Evolutionary conservation across 2,888 invertebrate species (phyloP), one percentile per base, ranked within the genome.

Genomic region (Cataglyphis albicans): DNA sequence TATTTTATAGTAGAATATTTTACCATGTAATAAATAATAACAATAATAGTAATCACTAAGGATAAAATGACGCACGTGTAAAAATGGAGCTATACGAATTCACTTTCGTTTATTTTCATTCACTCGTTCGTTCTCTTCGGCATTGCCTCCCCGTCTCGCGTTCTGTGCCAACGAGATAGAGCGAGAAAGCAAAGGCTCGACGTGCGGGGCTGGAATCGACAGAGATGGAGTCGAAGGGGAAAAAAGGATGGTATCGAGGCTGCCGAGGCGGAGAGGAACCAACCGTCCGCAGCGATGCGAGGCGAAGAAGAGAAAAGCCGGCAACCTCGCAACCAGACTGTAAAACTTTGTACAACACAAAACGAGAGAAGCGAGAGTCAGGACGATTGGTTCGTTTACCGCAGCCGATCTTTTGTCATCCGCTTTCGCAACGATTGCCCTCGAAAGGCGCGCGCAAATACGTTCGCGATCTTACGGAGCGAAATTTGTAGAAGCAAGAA

Each of bases 311-410:
- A 82, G 83, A 87, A 89, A 90, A 93, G 88, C 91, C 91, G 93
- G 92, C 93, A 93, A 93, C 92, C 91, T 91, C 92, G 92, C 93
- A 91, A 85, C 89, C 89, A 75, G 88, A 89, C 91, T 90, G 91
- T 91, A 91, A 93, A 93, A 92, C 91, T 91, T 88, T 74, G 87
- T 85, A 84, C 91, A 92, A 93, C 92, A 92, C 91, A 52, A 52
- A 52, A 52, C n/a, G 52, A 52, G 92, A 92, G 90, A 90, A 88
- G 90, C 86, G 87, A 89, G 72, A 80, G 86, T 86, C 78, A 75
- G 82, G 81, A 87, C 85, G 86, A 85, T 88, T 88, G 83, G 87
- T 84, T 88, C 74, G 84, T 86, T 83, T 81, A 76, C 85, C 76
- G 55, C 55, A 63, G 78, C 75, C 84, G 70, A 68, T 81, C 85